Conservation (phyloP, 2,888 invertebrate genomes). For the Caenorhabditis sp. region DNA sequence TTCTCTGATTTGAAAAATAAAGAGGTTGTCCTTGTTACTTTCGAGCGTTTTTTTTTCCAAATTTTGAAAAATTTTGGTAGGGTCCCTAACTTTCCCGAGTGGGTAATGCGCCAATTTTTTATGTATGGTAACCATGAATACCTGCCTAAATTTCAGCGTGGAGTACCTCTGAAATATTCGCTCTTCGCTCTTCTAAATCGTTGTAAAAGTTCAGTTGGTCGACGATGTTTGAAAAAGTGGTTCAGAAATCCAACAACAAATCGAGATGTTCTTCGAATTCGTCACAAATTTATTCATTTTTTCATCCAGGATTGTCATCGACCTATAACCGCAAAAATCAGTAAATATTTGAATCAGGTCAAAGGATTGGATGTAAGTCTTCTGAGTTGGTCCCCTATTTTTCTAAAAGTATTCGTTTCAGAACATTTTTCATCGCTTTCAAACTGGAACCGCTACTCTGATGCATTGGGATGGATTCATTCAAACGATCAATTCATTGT, state of each 20-base stretch:
- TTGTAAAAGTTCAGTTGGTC: conserved; percentile 80
- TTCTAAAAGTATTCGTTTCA: conserved; percentile 5
- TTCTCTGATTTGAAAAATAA: too few relatives aligned
- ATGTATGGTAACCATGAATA: too few relatives aligned
- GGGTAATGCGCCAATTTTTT: too few relatives aligned
- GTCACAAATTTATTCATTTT: conserved; percentile 80
- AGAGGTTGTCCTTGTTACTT: too few relatives aligned
- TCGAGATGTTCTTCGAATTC: conserved; percentile 75
- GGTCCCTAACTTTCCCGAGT: too few relatives aligned
- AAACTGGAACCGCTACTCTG: conserved; percentile 27
- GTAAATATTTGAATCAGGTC: conserved; percentile 11
- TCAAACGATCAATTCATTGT: conserved; percentile 19
- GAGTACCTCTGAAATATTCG: conserved; percentile 7
- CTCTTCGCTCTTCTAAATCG: conserved; percentile 76
- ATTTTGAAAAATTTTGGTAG: too few relatives aligned
- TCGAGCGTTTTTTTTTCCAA: too few relatives aligned
- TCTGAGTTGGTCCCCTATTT: too few relatives aligned
- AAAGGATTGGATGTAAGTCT: conserved; percentile 9
- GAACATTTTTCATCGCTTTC: conserved; percentile 26
- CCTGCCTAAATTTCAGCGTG: conserved; percentile 12
- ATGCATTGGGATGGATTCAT: conserved; percentile 37
- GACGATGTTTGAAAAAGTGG: conserved; percentile 74
- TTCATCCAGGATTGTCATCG: conserved; percentile 74
- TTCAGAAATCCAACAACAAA: conserved; percentile 80
- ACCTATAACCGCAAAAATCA: conserved; percentile 76